Base-by-base conservation (phyloP, 2,888 invertebrate genomes). In the Antitype chi region DNA sequence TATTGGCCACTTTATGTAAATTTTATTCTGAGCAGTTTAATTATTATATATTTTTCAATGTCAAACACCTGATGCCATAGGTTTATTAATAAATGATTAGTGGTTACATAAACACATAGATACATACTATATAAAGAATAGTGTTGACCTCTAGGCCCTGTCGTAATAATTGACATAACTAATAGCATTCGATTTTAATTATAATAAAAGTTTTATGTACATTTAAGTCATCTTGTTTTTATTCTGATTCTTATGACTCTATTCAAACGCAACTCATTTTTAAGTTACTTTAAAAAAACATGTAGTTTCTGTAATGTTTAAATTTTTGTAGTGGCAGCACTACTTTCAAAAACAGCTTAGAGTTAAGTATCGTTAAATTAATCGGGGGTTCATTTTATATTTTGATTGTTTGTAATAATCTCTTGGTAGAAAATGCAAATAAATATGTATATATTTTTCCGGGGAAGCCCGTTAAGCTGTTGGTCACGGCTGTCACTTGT, bases 41-140 rank as follows among this genome's bases (percentile, higher is more conserved):
- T 63, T 79, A 68, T 74, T n/a, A 43, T 32, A 68, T 57, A 67
- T 53, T 60, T 71, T 70, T 81, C 70, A 76, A 81, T 76, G 77
- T 66, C 71, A 76, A 13, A 81, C 60, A 75, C 32, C 60, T 75
- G 70, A 52, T 80, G 60, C 6, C 7, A n/a, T 52, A 17, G 1
- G 8, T 52, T 9, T 67, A 79, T 78, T 38, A n/a, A 78, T 73
- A 72, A 11, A 67, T 49, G 2, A 67, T 62, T 49, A 72, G 32
- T 43, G n/a, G 25, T 63, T 49, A 28, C 8, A n/a, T 49, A 11
- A 38, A 63, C 15, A n/a, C 63, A 23, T 62, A 20, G 2, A 11
- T 25, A 53, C 0, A 7, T n/a, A 25, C 2, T 55, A 69, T 5
- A 25, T 25, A 7, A 57, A 57, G 17, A 25, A 25, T 57, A 25